Evolutionary conservation across 2,113 vertebrate species (phyloP), one percentile per base, ranked within the genome.

Genomic region (Phrynocephalus versicolor): DNA sequence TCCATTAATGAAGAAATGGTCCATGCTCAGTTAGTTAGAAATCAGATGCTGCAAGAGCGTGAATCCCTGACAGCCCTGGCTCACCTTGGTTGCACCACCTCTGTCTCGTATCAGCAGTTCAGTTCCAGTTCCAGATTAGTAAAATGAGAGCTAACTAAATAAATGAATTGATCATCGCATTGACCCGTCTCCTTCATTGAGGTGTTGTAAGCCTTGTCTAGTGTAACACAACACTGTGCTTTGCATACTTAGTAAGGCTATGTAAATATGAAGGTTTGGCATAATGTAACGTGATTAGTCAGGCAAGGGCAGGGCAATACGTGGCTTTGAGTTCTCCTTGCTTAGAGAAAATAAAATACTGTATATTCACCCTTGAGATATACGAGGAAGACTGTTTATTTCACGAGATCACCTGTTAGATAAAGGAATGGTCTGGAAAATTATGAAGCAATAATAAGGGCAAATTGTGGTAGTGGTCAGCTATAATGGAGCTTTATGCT

Each of bases 41-140:
- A 64, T n/a, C 41, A 73, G n/a, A 35, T 39, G 7, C n/a, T 4
- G 41, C 39, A 35, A 65, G 9, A 16, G 10, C 3, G 1, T 55
- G 23, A 60, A 45, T 30, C 19, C 58, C 57, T 41, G 37, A 55
- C 16, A 57, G 33, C 76, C 18, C 51, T 13, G 3, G 30, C 45
- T 74, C 58, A 37, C 9, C 41, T 30, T 10, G 23, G 69, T 85
- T 85, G 77, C 78, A 6, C 70, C 70, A 80, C 21, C 6, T 35
- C 37, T 73, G 84, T 85, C 77, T 85, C 69, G 37, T 85, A 72
- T 80, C 84, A 14, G 27, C 69, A 30, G 33, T 78, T 30, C 25
- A 9, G 84, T 86, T 86, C 81, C 84, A 86, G 84, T 80, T 73
- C 78, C 78, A 64, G 58, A 51, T 86, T 71, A 41, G 69, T 80